phyloP scores from a whole-genome alignment of 2,113 vertebrate species.

The Sakesphorus luctuosus region DNA sequence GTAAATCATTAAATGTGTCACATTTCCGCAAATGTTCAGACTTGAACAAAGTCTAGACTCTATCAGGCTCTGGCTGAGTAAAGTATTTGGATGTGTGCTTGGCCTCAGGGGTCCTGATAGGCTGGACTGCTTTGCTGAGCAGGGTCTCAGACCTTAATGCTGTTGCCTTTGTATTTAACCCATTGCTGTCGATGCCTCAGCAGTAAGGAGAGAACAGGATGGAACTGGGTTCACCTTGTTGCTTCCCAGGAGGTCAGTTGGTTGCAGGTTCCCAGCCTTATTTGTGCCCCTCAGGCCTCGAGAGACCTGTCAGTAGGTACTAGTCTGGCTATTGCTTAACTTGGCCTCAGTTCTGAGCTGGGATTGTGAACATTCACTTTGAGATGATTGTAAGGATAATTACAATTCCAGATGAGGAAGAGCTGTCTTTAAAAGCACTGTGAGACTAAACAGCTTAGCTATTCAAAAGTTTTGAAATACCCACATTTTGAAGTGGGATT shows the following conservation, averaged over 20 bases:
- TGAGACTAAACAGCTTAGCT: background rate
- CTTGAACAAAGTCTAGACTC: background rate
- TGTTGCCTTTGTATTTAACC: background rate
- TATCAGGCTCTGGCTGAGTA: background rate
- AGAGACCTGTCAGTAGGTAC: background rate
- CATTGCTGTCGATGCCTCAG: background rate
- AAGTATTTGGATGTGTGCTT: background rate
- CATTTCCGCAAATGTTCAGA: background rate
- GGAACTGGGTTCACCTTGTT: background rate
- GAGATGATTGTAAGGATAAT: background rate
- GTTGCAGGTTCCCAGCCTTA: background rate
- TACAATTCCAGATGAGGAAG: background rate
- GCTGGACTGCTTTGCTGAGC: background rate
- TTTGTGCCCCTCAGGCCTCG: background rate
- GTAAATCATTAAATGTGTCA: constrained; percentile 1
- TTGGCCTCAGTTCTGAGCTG: background rate
- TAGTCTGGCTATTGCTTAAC: background rate
- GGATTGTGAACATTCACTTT: background rate
- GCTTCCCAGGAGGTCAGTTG: background rate
- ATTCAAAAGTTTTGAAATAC: background rate
- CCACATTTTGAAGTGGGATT: background rate
- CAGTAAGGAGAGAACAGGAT: background rate
- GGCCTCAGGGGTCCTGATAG: background rate
- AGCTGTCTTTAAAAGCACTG: background rate
- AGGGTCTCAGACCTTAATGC: background rate